Conservation (phyloP, 1,140 invertebrate species). For the Homarus americanus region DNA sequence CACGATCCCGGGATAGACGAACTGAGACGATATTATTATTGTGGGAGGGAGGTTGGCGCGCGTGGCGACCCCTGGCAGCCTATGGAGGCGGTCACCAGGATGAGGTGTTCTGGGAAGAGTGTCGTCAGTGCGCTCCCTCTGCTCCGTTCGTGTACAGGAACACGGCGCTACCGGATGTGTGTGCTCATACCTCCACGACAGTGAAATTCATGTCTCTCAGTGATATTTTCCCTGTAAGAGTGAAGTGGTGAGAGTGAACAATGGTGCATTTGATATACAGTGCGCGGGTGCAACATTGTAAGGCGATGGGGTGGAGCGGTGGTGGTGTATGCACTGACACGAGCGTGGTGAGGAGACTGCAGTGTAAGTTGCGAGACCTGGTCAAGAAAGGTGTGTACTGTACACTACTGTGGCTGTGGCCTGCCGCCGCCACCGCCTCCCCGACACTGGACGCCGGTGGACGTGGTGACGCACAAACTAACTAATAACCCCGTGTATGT, state of each 20-base stretch:
- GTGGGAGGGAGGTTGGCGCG: not conserved
- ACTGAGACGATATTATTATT: too few species aligned
- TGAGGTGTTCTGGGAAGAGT: slow-evolving; percentile 31
- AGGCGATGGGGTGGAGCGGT: not conserved
- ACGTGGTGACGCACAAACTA: not conserved
- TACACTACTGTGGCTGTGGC: not conserved
- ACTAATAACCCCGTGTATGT: too few species aligned
- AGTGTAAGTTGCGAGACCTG: slow-evolving; percentile 58
- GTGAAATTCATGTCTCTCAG: not conserved
- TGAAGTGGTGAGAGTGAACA: slow-evolving; percentile 9
- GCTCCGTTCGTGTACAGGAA: not conserved
- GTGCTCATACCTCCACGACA: slow-evolving; percentile 19
- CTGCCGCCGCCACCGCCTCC: not conserved
- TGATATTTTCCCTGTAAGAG: not conserved
- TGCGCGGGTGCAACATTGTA: not conserved
- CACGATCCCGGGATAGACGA: too few species aligned
- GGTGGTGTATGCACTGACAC: slow-evolving; percentile 8
- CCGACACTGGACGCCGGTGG: slow-evolving; percentile 38
- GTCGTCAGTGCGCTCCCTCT: slow-evolving; percentile 30
- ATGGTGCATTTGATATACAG: slow-evolving; percentile 38
- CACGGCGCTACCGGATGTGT: not conserved
- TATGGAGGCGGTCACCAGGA: not conserved
- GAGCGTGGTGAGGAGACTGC: slow-evolving; percentile 41
- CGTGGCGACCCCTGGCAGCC: slow-evolving; percentile 39
- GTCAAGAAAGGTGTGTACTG: slow-evolving; percentile 59